Evolutionary conservation across 2,797 vertebrate species (phyloP).

Genomic region (Rhincodon typus): DNA sequence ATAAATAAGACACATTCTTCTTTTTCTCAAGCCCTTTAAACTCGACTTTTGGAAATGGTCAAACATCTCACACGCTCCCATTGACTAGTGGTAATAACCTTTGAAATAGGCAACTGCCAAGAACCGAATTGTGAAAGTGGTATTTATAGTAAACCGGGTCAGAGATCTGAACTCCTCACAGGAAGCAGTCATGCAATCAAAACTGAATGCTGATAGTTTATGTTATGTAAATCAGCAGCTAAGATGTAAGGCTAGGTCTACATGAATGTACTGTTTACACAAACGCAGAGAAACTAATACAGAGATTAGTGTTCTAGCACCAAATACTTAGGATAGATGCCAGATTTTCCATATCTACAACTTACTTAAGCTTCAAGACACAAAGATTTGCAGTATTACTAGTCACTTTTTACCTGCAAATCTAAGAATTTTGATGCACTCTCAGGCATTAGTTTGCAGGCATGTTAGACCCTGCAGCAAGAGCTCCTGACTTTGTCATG

Average conservation of each 20-base stretch:
- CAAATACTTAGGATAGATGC: background rate
- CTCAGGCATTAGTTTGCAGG: constrained; percentile 11
- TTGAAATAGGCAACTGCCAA: background rate
- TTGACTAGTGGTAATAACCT: constrained; percentile 12
- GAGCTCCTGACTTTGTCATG: background rate
- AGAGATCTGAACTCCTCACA: background rate
- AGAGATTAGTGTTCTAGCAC: constrained; percentile 20
- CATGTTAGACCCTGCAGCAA: background rate
- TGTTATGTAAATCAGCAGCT: background rate
- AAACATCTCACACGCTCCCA: background rate
- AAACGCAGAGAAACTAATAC: constrained; percentile 22
- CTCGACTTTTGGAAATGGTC: background rate
- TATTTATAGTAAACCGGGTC: background rate
- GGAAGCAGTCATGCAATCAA: background rate
- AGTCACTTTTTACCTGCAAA: background rate
- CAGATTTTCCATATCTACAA: too few relatives aligned
- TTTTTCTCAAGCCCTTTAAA: background rate
- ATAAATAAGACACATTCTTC: background rate
- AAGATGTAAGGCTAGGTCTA: background rate
- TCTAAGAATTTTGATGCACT: background rate
- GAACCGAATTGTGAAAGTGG: background rate
- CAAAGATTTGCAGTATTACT: background rate
- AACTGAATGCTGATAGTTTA: background rate
- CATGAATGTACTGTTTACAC: background rate
- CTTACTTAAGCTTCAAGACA: background rate